Base-by-base conservation (phyloP, 2,888 invertebrate species). In the Oasisia sp. region DNA sequence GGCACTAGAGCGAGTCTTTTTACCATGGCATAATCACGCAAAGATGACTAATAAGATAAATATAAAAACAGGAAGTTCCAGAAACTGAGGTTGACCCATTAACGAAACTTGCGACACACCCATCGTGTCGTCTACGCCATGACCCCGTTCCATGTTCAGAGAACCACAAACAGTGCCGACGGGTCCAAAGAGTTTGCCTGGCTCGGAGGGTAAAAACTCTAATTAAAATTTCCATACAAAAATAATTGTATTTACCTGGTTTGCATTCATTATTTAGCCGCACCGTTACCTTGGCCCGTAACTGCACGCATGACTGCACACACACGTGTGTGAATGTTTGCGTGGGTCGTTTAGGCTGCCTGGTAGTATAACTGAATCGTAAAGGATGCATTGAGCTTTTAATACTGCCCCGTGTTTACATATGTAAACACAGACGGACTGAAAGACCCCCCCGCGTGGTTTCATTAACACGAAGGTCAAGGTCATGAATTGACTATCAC, bases 21-120 rank as follows among this genome's bases (percentile, higher is more conserved):
- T 74, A 74, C n/a, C 74, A 74, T 19, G 27, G 74, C n/a, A 74
- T 74, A 74, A 74, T 74, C 74, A 74, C 27, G 74, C 74, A 74
- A n/a, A 74, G 74, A 74, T 74, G 74, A 74, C 74, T 74, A 74
- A 74, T 74, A 74, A 74, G 74, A 74, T 74, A 74, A 74, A 74
- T 74, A 74, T 74, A 74, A 74, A 74, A 74, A 74, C 74, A 74
- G 74, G 74, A 74, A 74, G 74, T 74, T 74, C 27, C 74, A 74
- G 74, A 74, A 74, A 74, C 74, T 7, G 74, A 74, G n/a, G 74
- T 74, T 74, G 74, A n/a, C 74, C 74, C 74, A 74, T 74, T 74
- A 74, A 74, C 27, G n/a, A 19, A 19, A 19, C 56, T 19, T 74
- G 19, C 7, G 74, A 14, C 74, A 74, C 74, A 74, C 74, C 74